Conservation (phyloP, 2,797 vertebrate species). For the Ctenopoma kingsleyae region DNA sequence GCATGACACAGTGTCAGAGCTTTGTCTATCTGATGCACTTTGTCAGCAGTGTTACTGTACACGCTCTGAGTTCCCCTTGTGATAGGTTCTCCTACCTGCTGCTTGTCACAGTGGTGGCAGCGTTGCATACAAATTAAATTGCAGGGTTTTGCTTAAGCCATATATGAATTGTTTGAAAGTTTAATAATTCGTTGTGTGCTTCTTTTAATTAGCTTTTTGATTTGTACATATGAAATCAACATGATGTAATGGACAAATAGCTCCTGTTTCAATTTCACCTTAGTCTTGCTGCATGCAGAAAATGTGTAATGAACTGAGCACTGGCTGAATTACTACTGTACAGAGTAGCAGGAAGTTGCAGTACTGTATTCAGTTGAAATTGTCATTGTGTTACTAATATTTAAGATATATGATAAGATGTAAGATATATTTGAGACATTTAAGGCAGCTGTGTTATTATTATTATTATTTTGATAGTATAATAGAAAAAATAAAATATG, state of each 20-base stretch:
- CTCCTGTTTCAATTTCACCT: background rate
- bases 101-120: background rate
- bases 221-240: background rate
- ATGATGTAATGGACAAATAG: background rate
- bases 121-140: background rate
- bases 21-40: conserved; percentile 47
- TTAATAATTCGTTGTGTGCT: background rate
- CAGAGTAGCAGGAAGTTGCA: too few relatives aligned
- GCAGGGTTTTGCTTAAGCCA: background rate
- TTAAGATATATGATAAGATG: background rate
- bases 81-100: background rate
- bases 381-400: background rate
- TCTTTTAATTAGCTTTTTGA: background rate
- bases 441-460: background rate
- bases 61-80: conserved; percentile 2
- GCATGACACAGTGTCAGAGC: conserved; percentile 41
- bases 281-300: background rate
- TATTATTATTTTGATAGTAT: too few relatives aligned
- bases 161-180: background rate
- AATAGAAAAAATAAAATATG: too few relatives aligned
- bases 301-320: background rate
- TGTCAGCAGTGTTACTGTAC: conserved; percentile 24
- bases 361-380: background rate
- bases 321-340: too few relatives aligned
- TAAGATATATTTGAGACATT: too few relatives aligned